Base-by-base conservation (phyloP, 2,797 vertebrate genomes). In the Decapterus maruadsi region DNA sequence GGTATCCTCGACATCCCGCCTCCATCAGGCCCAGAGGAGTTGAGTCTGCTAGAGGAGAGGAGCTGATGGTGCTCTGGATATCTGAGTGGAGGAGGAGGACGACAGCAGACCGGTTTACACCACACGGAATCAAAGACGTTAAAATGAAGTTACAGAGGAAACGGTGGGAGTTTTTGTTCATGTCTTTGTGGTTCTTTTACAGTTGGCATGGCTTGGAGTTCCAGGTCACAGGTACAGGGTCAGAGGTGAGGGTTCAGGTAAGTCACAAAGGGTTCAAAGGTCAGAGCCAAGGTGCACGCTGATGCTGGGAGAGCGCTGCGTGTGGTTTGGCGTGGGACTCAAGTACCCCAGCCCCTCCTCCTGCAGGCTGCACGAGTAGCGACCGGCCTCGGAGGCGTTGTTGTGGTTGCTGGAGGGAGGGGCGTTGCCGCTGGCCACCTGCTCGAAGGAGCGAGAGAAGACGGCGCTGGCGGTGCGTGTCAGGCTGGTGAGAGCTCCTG, bases 401-500 rank as follows among this genome's bases (percentile, higher is more conserved):
- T 95, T 89, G 82, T 95, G 92, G 75, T 91, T 89, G 72, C 85
- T 82, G 74, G 87, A 70, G 42, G 91, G 87, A 1, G 94, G 91
- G 22, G 90, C 76, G 7, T 89, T 95, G 43, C 92, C 92, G 46
- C 94, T 87, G 76, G 94, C 86, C 68, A 97, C 96, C 79, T 98
- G 97, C 90, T 99, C 98, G 57, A 99, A 99, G 63, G 98, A 99
- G 80, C 97, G 98, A 60, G 98, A 99, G 92, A 99, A 99, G 56
- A 98, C 96, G 0, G 97, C 96, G 6, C 97, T 96, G 75, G 97
- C 97, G 0, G 98, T 98, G 92, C 97, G 96, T 10, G 98, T 97
- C 91, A 99, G 92, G 87, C 86, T 96, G 55, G 92, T 96, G 38
- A 98, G 97, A 72, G 97, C 96, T 40, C 96, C 96, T n/a, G 96